phyloP scores from a whole-genome alignment of 1,140 invertebrate genomes.

The Heterodera carotae region DNA sequence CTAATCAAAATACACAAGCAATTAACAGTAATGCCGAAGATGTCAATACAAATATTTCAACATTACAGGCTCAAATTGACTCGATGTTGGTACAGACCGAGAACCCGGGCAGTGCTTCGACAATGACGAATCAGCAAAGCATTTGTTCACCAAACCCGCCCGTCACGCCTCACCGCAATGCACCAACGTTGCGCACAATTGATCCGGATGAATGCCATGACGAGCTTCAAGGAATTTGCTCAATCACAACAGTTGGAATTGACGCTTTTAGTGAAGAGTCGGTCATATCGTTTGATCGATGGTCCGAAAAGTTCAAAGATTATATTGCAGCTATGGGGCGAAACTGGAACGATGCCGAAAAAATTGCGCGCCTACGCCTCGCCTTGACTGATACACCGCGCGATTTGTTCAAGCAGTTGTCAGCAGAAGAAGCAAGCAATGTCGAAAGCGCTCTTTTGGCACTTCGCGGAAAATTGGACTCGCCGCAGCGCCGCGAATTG shows the following conservation, averaged over 20 bases:
- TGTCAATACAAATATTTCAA: neutral
- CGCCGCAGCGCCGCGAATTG: neutral
- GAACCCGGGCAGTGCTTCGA: no score
- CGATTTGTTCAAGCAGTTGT: neutral
- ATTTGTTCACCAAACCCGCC: neutral
- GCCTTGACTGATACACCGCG: neutral
- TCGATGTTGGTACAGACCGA: no score
- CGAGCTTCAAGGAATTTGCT: neutral
- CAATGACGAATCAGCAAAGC: neutral
- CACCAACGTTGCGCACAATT: neutral
- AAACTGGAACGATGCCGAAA: neutral
- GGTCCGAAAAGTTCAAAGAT: slow-evolving; percentile 1
- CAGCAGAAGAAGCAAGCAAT: neutral
- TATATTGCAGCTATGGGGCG: neutral
- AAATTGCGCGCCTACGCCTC: neutral
- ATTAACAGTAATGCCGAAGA: neutral
- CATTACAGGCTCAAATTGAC: neutral
- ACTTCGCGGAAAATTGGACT: slow-evolving; percentile 1
- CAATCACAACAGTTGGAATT: neutral
- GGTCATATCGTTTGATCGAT: neutral
- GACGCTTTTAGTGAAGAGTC: neutral
- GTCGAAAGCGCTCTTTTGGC: neutral
- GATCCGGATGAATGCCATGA: neutral
- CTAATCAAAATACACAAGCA: neutral
- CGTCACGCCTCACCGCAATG: neutral